Base-by-base conservation (phyloP, 2,888 invertebrate genomes). In the Philereme transversata region DNA sequence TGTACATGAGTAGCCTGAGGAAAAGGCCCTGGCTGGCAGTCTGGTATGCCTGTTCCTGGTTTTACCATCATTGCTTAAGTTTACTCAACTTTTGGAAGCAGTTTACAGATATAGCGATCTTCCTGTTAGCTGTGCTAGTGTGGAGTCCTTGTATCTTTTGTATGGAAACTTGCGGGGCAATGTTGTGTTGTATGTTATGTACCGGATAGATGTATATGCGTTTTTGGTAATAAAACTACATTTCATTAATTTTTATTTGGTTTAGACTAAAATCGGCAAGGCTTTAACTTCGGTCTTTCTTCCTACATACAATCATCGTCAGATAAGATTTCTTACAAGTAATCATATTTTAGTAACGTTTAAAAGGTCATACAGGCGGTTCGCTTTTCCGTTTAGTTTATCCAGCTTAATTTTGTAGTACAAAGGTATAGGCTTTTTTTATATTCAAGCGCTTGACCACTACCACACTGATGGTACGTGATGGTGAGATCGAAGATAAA, bases 61-160 rank as follows among this genome's bases (percentile, higher is more conserved):
- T 86, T 64, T 85, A 84, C 59, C 83, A 83, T 8, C 82, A 83
- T 57, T 84, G 77, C 52, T 43, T 84, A 4, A 73, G 71, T 59
- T 57, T 82, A 40, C 44, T 84, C 2, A 69, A 53, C 4, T 35
- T 77, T 4, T 81, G 78, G 75, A 79, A 71, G 51, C 79, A 84
- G 51, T 73, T 82, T 9, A 70, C 70, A 4, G 76, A 86, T 61
- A 49, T 84, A 33, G 4, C 78, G 10, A 55, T 86, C 10, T 84
- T 83, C 50, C 47, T 84, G 46, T 61, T 83, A 41, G 86, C 86
- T 4, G 75, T 81, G 1, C 55, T 70, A n/a, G 80, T 84, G 38
- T 86, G 87, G 86, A 83, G 82, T 65, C 85, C 86, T 7, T 84
- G 83, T 64, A 81, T 86, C 53, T 63, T 84, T 5, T 64, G 65